phyloP scores from a whole-genome alignment of 2,888 invertebrate genomes.

The Yponomeuta malinellus region DNA sequence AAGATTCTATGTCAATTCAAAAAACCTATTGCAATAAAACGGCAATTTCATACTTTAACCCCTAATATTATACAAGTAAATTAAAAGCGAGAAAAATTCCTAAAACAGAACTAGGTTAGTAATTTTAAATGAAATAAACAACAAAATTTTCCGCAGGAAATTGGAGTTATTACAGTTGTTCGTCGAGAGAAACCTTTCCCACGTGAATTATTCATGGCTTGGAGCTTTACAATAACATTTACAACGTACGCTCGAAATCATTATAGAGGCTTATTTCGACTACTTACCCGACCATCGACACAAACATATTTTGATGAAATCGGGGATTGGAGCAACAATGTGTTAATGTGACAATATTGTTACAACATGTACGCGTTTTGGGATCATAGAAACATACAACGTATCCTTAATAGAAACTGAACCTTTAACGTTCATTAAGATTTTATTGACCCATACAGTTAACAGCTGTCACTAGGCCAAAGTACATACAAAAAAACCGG shows the following conservation, averaged over 20 bases:
- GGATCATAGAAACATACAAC: too few species aligned
- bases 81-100: too few species aligned
- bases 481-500: too few species aligned
- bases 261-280: conserved; percentile 17
- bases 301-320: conserved; percentile 13
- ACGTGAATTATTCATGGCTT: conserved; percentile 55
- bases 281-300: background rate
- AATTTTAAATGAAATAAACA: conserved; percentile 17
- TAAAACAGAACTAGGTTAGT: background rate
- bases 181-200: conserved; percentile 41
- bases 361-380: too few species aligned
- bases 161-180: conserved; percentile 44
- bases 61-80: background rate
- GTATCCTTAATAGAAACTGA: too few species aligned
- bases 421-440: too few species aligned
- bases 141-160: conserved; percentile 8
- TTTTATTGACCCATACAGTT: too few species aligned
- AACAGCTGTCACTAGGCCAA: too few species aligned
- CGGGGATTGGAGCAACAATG: conserved; percentile 17
- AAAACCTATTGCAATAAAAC: too few species aligned
- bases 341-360: background rate
- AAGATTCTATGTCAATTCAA: too few species aligned
- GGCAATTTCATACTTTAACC: too few species aligned
- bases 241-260: conserved; percentile 19
- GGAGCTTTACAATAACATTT: conserved; percentile 42